Evolutionary conservation across 1,140 invertebrate genomes (phyloP).

Genomic region (Antheraea mylitta): DNA sequence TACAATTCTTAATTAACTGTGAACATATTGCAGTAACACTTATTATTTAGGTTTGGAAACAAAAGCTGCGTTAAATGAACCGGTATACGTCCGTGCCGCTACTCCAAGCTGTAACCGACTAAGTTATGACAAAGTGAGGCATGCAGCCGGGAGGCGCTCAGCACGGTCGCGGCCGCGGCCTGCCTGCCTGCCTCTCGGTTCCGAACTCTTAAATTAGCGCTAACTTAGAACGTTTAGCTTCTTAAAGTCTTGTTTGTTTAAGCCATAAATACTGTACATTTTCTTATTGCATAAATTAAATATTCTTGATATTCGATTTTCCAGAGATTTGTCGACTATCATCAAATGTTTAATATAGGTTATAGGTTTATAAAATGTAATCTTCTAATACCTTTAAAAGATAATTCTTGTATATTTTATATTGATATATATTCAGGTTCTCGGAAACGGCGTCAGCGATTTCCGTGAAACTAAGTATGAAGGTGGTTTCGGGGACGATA

Average conservation of each 20-base stretch:
- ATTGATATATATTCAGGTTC: too few species aligned
- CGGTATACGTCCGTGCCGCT: slow-evolving; percentile 29
- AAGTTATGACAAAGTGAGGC: slow-evolving; percentile 62
- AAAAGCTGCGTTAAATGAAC: slow-evolving; percentile 45
- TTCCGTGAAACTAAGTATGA: too few species aligned
- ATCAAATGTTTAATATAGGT: too few species aligned
- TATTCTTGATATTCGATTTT: too few species aligned
- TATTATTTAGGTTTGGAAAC: slow-evolving; percentile 22
- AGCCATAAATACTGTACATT: slow-evolving; percentile 64
- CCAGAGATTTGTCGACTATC: too few species aligned
- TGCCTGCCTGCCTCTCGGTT: slow-evolving; percentile 32
- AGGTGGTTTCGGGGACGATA: too few species aligned
- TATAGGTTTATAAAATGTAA: too few species aligned
- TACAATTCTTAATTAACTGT: neutral
- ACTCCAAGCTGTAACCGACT: slow-evolving; percentile 37
- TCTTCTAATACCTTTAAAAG: too few species aligned
- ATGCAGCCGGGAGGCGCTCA: slow-evolving; percentile 31
- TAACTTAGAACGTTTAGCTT: slow-evolving; percentile 68
- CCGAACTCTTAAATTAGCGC: slow-evolving; percentile 71
- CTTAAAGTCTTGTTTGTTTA: slow-evolving; percentile 70
- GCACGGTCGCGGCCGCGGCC: slow-evolving; percentile 31
- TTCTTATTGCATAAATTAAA: neutral
- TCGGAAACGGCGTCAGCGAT: too few species aligned
- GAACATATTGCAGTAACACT: neutral
- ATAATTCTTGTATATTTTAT: too few species aligned